phyloP scores from a whole-genome alignment of 1,140 invertebrate species.

The Adoxophyes honmai region DNA sequence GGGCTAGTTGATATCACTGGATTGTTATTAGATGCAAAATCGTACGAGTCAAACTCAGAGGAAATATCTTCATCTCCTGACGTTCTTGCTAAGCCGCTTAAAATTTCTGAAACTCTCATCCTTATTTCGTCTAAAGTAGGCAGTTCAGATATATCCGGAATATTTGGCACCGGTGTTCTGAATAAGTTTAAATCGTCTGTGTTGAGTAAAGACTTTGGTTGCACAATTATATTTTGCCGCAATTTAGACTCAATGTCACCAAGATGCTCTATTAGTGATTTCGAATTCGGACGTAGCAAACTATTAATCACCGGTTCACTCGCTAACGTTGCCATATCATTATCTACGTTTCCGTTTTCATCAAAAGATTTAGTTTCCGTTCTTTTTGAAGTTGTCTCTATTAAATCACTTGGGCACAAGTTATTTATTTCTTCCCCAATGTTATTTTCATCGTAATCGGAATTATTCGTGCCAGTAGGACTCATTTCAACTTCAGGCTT shows the following conservation, averaged over 20 bases:
- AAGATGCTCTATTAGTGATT: background rate
- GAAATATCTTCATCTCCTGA: conserved; percentile 9
- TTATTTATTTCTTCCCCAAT: background rate
- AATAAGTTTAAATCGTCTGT: background rate
- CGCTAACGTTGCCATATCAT: background rate
- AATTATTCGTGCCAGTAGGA: background rate
- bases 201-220: background rate
- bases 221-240: background rate
- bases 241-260: background rate
- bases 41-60: conserved; percentile 5
- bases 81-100: conserved; percentile 18
- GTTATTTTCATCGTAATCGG: background rate
- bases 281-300: background rate
- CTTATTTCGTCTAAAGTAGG: conserved; percentile 27
- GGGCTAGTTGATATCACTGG: conserved; percentile 23
- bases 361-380: background rate
- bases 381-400: conserved; percentile 15
- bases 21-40: conserved; percentile 1
- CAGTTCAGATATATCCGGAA: background rate
- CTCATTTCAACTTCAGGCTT: too few relatives aligned
- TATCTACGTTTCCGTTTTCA: background rate
- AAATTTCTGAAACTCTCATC: conserved; percentile 24
- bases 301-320: conserved; percentile 6
- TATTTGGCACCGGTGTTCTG: background rate
- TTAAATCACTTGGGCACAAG: background rate